Evolutionary conservation across 2,113 vertebrate genomes (phyloP), one percentile per base, ranked within the genome.

Genomic region (Urocolius indicus): DNA sequence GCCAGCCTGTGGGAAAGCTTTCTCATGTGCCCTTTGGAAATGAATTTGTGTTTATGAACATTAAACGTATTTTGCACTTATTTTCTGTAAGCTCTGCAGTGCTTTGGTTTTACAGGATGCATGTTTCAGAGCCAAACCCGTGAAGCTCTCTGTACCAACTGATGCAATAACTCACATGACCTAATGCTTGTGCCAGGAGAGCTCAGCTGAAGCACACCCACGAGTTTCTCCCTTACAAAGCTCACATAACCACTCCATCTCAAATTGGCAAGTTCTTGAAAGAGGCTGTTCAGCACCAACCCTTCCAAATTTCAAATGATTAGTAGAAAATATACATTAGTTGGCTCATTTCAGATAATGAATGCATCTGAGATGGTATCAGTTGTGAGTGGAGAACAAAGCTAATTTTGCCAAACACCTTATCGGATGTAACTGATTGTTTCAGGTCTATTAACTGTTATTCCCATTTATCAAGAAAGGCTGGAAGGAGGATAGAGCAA

Each of bases 351-450:
- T 92, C 59, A 67, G 72, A 67, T 88, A 93, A 88, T 93, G 87
- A 91, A 94, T 90, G 59, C 66, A 95, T 83, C 73, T n/a, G 72
- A 86, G 43, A 38, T 90, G 45, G 9, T 85, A 79, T 91, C 78
- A 61, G 72, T 81, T 88, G 57, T 69, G 72, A 10, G 1, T 51
- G n/a, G 59, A 90, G 79, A 88, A 41, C 48, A 93, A 88, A 88
- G 79, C 65, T 93, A 57, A 77, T 94, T 92, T 95, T 91, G 72
- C 84, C 83, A 84, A 88, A 78, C 24, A 57, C 48, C 13, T 77
- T 93, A 51, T 54, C 86, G 96, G 57, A 61, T 84, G 57, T 95
- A 90, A 92, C 62, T 81, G 68, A 93, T 95, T 94, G 79, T 85
- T 94, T 95, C 68, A 34, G 83, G 73, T 95, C 83, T 93, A 38